Conservation (phyloP, 1,140 invertebrate species). For the Mercenaria mercenaria region DNA sequence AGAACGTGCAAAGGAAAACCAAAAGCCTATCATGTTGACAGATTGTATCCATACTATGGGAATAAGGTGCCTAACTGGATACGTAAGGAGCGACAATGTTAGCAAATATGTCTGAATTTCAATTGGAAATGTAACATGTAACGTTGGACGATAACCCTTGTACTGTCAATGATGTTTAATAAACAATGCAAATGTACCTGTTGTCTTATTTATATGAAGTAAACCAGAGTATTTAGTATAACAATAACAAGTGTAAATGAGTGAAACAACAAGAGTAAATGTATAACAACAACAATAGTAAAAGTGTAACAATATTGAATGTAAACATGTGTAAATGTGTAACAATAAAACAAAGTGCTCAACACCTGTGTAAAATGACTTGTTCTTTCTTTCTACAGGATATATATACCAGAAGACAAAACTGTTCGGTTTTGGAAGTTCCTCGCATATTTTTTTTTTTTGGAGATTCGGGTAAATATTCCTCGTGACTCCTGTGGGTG, state of each 20-base stretch:
- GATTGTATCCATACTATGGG: background rate
- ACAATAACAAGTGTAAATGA: too few species aligned
- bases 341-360: background rate
- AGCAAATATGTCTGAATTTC: background rate
- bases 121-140: background rate
- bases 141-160: too few species aligned
- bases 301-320: background rate
- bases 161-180: too few species aligned
- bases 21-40: conserved; percentile 29
- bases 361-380: background rate
- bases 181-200: too few species aligned
- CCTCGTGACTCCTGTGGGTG: background rate
- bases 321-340: background rate
- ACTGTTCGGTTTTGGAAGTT: background rate
- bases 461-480: background rate
- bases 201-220: too few species aligned
- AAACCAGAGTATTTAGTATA: too few species aligned
- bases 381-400: too few species aligned
- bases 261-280: background rate
- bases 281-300: background rate
- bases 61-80: background rate
- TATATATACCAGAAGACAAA: background rate
- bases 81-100: background rate
- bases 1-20: background rate
- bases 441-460: background rate